Percentiles rank a stretch among this genome's conserved stretches.
phyloP scores from a whole-genome alignment of 2,888 invertebrate genomes.

The Agrochola lychnidis region DNA sequence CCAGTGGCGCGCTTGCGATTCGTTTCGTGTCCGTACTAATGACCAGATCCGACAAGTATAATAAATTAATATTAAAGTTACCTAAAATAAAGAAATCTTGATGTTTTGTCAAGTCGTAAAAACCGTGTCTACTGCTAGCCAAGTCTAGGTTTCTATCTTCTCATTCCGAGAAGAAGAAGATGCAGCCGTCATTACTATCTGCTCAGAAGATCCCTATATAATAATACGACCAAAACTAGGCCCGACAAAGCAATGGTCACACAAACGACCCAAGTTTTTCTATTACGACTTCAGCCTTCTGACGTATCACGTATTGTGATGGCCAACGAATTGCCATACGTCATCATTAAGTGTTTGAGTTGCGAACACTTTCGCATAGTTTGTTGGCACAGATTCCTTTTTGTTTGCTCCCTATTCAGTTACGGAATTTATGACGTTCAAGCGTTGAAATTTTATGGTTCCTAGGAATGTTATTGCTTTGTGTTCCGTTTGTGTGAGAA shows the following conservation, averaged over 20 bases:
- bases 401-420: slow-evolving; percentile 58
- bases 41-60: too few species aligned
- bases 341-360: slow-evolving; percentile 65
- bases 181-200: not conserved
- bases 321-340: slow-evolving; percentile 61
- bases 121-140: not conserved
- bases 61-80: too few species aligned
- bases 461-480: slow-evolving; percentile 51
- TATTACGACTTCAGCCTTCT: slow-evolving; percentile 76
- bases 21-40: too few species aligned
- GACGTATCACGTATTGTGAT: slow-evolving; percentile 69
- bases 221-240: slow-evolving; percentile 19
- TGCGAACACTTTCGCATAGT: slow-evolving; percentile 63
- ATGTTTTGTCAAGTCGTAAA: too few species aligned
- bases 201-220: not conserved
- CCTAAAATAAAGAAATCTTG: too few species aligned
- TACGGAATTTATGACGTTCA: slow-evolving; percentile 59
- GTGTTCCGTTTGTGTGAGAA: slow-evolving; percentile 27
- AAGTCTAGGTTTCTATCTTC: not conserved
- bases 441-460: slow-evolving; percentile 58
- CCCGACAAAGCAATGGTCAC: slow-evolving; percentile 67
- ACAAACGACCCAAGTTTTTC: slow-evolving; percentile 82
- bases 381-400: slow-evolving; percentile 64
- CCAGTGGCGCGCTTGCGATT: too few species aligned
- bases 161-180: not conserved